These are phyloP conservation scores for Trichogramma dendrolimi DNA, from an alignment of 2,888 invertebrate genomes.

Conservation along the genomic window DNA sequence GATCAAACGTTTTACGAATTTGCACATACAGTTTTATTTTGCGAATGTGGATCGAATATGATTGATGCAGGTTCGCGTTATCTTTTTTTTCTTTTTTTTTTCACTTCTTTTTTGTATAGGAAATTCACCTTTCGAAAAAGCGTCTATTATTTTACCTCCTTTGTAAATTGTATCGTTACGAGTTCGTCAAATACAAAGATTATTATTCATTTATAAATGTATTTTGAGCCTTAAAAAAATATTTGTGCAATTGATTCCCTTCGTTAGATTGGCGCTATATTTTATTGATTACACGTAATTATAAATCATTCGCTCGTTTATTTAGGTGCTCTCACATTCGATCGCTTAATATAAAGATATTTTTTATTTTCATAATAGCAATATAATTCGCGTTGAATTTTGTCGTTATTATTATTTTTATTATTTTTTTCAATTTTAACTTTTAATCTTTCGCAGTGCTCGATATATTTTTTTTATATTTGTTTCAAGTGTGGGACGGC, in stretches of 20 bases:
- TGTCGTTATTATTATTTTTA: conserved; percentile 1
- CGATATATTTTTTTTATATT: conserved; percentile 13
- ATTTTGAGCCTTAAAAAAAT: conserved; percentile 25
- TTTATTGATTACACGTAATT: conserved; percentile 14
- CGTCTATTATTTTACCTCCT: no score
- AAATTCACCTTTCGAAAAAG: no score
- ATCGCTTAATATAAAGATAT: not conserved
- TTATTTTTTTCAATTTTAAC: not conserved
- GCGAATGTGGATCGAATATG: no score
- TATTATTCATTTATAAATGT: not conserved
- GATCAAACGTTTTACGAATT: no score
- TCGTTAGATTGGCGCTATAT: conserved; percentile 12
- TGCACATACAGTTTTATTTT: no score
- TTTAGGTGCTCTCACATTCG: not conserved
- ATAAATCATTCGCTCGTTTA: conserved; percentile 18
- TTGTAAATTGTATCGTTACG: no score
- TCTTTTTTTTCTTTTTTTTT: no score
- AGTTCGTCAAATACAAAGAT: no score
- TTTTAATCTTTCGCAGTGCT: conserved; percentile 7
- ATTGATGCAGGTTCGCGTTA: no score
- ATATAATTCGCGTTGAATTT: conserved; percentile 5
- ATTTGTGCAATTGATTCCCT: conserved; percentile 27
- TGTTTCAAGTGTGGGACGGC: conserved; percentile 29
- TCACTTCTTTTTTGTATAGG: no score
- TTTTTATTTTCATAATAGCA: no score